These are phyloP conservation scores for Hypanus sabinus DNA, from an alignment of 2,113 vertebrate species.

Conservation along the genomic window DNA sequence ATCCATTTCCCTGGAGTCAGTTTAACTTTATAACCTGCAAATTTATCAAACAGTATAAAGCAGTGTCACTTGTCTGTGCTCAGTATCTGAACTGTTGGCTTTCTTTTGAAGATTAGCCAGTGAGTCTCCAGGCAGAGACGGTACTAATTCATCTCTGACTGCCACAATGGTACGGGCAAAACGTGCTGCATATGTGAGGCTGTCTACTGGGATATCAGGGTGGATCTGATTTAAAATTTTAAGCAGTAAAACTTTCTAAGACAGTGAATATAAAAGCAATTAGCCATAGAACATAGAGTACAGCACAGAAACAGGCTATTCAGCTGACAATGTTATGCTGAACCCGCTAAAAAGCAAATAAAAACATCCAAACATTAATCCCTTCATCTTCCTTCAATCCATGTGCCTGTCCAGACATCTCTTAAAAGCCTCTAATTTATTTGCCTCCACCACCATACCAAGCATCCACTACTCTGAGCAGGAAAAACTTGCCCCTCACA, in stretches of 20 bases:
- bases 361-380: no score
- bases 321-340: no score
- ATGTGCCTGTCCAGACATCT: no score
- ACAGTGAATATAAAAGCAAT: neutral
- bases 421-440: no score
- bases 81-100: neutral
- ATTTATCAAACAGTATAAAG: slow-evolving; percentile 46
- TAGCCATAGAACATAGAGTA: no score
- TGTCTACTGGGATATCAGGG: neutral
- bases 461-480: no score
- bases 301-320: no score
- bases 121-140: neutral
- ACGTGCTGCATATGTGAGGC: neutral
- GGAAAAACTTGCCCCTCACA: no score
- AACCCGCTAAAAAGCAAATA: no score
- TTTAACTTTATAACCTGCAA: slow-evolving; percentile 51
- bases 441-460: no score
- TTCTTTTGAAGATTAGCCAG: slow-evolving; percentile 14
- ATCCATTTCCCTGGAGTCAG: slow-evolving; percentile 43
- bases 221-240: neutral
- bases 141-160: slow-evolving; percentile 33
- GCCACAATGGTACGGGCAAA: neutral
- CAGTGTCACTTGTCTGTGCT: slow-evolving; percentile 32
- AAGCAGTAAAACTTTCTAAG: neutral
- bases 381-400: no score